Base-by-base conservation (phyloP, 2,113 vertebrate genomes). In the Poecile atricapillus region DNA sequence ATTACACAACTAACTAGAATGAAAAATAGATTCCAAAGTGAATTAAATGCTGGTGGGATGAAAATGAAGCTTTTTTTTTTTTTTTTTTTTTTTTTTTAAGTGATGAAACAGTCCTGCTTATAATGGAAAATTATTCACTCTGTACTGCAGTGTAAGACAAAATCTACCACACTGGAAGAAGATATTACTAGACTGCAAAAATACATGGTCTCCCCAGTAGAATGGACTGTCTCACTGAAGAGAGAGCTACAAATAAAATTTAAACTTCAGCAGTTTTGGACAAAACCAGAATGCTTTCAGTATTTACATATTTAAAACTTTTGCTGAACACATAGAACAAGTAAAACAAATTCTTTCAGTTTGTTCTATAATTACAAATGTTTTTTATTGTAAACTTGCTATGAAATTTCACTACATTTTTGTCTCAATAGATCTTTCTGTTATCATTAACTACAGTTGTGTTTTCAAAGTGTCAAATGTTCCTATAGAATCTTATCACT, bases 41-140 rank as follows among this genome's bases (percentile, higher is more conserved):
- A 93, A 95, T 93, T 94, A 88, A 90, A 93, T 85, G 58, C 47
- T 90, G 56, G 55, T 93, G 63, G 16, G 43, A 94, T 95, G 68
- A 92, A 95, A 93, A 94, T 49, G 55, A 79, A 78, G 52, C 15
- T 25, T 79, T 58, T 50, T 53, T 69, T 55, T 43, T 88, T 89
- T 85, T 56, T 53, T 86, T 4, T n/a, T n/a, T 46, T 46, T 19
- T 46, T 46, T 46, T 46, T 74, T 94, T 60, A 96, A 87, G 92
- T 95, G 94, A 95, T 83, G 93, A 96, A 95, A 75, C 31, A 84
- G 44, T 92, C 60, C 86, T 93, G 82, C 73, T 96, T 96, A 75
- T 71, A 84, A 95, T 90, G 92, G 90, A 94, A 95, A 97, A 90
- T 89, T 95, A 95, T 96, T 94, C 90, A 50, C 10, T 93, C 83